phyloP scores from a whole-genome alignment of 2,888 invertebrate species.

The Scaptomyza parva region DNA sequence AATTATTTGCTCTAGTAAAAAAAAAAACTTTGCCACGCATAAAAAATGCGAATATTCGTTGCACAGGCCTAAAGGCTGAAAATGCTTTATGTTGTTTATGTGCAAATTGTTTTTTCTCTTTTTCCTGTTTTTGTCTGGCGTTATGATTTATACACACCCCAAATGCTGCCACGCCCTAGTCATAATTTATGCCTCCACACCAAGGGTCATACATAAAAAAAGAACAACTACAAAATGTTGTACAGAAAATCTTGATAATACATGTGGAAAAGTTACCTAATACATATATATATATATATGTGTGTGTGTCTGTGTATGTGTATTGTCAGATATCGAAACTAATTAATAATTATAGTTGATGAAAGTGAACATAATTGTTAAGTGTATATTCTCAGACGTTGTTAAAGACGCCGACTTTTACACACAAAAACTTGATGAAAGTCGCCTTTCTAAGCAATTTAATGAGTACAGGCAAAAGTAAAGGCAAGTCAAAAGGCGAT shows the following conservation, averaged over 20 bases:
- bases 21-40: slow-evolving; percentile 42
- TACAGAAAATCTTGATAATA: slow-evolving; percentile 38
- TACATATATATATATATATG: too few relatives aligned
- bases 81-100: slow-evolving; percentile 64
- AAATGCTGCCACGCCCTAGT: slow-evolving; percentile 53
- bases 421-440: slow-evolving; percentile 6
- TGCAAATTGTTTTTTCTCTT: slow-evolving; percentile 60
- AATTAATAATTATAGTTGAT: neutral
- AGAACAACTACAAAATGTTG: slow-evolving; percentile 14
- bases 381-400: neutral
- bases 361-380: neutral
- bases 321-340: too few relatives aligned
- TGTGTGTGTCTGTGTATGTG: too few relatives aligned
- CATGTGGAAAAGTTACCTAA: too few relatives aligned
- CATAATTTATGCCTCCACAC: slow-evolving; percentile 64
- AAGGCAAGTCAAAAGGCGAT: neutral
- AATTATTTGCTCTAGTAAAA: slow-evolving; percentile 60
- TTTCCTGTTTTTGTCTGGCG: slow-evolving; percentile 21
- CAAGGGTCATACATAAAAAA: slow-evolving; percentile 21
- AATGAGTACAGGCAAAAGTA: neutral
- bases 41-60: slow-evolving; percentile 46
- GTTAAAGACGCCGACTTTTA: neutral
- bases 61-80: slow-evolving; percentile 37
- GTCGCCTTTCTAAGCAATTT: neutral
- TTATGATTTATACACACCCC: slow-evolving; percentile 65